Percentiles rank a stretch among this genome's conserved stretches.
phyloP scores from a whole-genome alignment of 2,888 invertebrate species.

The Drosophila hamatofila region DNA sequence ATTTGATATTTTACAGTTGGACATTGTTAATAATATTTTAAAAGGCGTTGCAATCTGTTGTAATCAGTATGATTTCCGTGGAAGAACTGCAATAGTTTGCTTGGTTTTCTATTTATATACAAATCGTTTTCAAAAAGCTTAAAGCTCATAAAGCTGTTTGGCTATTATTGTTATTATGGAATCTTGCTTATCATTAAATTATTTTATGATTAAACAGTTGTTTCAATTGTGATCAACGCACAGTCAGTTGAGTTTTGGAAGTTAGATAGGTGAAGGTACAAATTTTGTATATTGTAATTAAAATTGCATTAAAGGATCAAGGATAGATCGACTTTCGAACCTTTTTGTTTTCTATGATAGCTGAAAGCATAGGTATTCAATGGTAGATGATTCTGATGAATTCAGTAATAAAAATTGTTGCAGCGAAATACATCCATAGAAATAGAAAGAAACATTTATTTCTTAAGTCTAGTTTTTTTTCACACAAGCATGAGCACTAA shows the following conservation, averaged over 20 bases:
- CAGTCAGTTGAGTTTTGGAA: background rate
- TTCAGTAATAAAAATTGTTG: too few relatives aligned
- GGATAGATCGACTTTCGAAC: too few relatives aligned
- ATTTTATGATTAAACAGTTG: background rate
- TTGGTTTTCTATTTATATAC: constrained; percentile 4
- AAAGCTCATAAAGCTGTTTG: constrained; percentile 8
- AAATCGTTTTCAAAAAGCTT: background rate
- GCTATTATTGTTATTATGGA: background rate
- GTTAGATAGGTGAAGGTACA: too few relatives aligned
- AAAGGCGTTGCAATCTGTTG: background rate
- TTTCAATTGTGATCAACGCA: background rate
- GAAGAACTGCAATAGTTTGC: background rate
- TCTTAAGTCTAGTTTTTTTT: background rate
- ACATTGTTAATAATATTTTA: constrained; percentile 9
- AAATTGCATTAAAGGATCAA: too few relatives aligned
- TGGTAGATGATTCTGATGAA: too few relatives aligned
- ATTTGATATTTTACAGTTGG: constrained; percentile 7
- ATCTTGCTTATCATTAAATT: background rate
- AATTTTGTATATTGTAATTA: too few relatives aligned
- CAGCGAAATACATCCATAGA: too few relatives aligned
- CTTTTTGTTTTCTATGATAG: too few relatives aligned
- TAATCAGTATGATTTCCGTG: background rate
- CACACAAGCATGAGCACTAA: background rate
- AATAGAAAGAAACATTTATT: too few relatives aligned
- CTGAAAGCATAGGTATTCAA: too few relatives aligned